Percentiles rank a stretch among this genome's conserved stretches.
phyloP scores from a whole-genome alignment of 2,113 vertebrate species.

The Salminus brasiliensis region DNA sequence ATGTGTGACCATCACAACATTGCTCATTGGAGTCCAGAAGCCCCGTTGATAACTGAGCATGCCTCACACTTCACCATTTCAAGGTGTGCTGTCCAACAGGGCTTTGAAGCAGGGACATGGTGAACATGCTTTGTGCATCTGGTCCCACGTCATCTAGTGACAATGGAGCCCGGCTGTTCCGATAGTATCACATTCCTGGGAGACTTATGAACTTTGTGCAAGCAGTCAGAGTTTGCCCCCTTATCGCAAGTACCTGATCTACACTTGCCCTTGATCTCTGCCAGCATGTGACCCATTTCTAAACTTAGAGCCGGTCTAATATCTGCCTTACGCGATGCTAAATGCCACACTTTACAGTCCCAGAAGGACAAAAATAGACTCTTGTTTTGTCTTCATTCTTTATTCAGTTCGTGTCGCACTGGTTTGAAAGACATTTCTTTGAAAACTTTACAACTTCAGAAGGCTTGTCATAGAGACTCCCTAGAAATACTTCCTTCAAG shows the following conservation, averaged over 20 bases:
- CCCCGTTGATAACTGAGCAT: conserved; percentile 7
- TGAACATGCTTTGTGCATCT: conserved; percentile 47
- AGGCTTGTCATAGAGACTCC: no score
- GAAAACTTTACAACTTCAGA: background rate
- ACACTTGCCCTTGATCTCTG: conserved; percentile 24
- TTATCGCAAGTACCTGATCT: conserved; percentile 40
- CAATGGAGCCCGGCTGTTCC: conserved; percentile 44
- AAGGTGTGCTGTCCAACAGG: conserved; percentile 36
- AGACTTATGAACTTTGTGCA: conserved; percentile 48
- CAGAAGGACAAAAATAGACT: conserved; percentile 7
- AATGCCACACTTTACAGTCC: conserved; percentile 3
- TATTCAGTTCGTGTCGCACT: background rate
- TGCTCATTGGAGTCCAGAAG: background rate
- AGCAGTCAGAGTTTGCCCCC: conserved; percentile 31
- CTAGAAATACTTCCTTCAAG: no score
- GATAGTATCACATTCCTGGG: conserved; percentile 54
- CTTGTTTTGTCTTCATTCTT: background rate
- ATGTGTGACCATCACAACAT: conserved; percentile 34
- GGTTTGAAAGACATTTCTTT: background rate
- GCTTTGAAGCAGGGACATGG: conserved; percentile 42
- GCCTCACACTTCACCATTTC: conserved; percentile 14
- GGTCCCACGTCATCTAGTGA: conserved; percentile 47
- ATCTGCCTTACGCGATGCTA: background rate
- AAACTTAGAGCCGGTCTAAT: background rate
- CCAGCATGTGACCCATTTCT: conserved; percentile 37